Evolutionary conservation across 2,113 vertebrate genomes (phyloP).

Genomic region (Mungos mungo): DNA sequence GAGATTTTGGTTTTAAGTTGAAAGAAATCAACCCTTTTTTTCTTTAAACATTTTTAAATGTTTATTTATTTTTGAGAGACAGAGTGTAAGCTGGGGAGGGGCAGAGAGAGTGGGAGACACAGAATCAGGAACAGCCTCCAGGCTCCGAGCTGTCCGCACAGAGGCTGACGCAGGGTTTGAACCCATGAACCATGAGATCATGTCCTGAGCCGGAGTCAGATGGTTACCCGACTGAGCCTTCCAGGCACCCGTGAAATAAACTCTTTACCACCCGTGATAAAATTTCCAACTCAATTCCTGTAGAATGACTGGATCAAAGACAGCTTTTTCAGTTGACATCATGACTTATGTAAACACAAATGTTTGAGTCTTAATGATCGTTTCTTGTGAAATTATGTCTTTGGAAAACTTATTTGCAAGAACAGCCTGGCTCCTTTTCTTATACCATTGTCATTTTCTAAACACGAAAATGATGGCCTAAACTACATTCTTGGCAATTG

Average conservation of each 20-base stretch:
- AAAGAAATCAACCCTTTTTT: conserved; percentile 1
- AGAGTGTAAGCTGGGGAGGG: no score
- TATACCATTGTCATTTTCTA: neutral
- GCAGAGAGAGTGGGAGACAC: no score
- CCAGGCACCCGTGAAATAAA: no score
- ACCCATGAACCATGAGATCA: no score
- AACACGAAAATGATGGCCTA: neutral
- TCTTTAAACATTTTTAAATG: neutral
- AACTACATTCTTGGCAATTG: neutral
- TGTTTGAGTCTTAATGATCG: neutral
- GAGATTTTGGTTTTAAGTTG: neutral
- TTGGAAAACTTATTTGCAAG: neutral
- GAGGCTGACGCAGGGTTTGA: no score
- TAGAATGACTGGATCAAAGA: neutral
- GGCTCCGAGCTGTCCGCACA: no score
- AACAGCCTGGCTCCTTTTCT: neutral
- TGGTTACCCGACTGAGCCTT: no score
- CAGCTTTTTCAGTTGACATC: neutral
- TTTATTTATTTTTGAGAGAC: no score
- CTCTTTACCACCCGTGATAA: neutral
- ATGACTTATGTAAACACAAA: neutral
- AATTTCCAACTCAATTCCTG: neutral
- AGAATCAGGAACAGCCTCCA: no score
- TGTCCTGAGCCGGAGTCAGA: no score
- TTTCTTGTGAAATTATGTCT: conserved; percentile 24